phyloP scores from a whole-genome alignment of 2,888 invertebrate species.

The Sipha maydis region DNA sequence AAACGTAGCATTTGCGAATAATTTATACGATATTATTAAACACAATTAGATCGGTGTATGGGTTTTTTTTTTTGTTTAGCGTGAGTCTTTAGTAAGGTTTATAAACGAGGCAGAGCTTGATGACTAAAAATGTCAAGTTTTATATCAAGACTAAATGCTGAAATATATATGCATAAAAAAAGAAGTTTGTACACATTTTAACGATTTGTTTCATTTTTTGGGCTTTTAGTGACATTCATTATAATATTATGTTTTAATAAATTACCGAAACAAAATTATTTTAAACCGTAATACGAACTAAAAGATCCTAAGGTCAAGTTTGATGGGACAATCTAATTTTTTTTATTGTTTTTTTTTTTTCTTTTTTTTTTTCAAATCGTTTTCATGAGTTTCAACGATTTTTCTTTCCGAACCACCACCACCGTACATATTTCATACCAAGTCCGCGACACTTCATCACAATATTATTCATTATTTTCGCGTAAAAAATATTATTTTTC shows the following conservation, averaged over 20 bases:
- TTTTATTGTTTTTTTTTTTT: neutral
- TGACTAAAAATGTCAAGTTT: too few species aligned
- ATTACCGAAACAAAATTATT: neutral
- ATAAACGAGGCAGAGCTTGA: too few species aligned
- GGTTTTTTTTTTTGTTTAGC: too few species aligned
- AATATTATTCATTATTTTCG: neutral
- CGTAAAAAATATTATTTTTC: neutral
- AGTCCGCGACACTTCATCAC: too few species aligned
- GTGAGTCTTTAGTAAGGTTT: too few species aligned
- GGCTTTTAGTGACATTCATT: neutral
- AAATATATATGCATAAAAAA: too few species aligned
- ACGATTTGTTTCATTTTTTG: neutral
- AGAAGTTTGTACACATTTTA: neutral
- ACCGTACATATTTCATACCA: too few species aligned
- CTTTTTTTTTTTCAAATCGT: neutral
- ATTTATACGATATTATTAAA: too few species aligned
- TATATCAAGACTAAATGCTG: too few species aligned
- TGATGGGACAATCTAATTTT: neutral
- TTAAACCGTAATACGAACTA: neutral
- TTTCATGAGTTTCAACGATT: neutral
- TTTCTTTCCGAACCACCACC: too few species aligned
- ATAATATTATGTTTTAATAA: neutral
- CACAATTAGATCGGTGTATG: too few species aligned
- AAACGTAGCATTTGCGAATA: too few species aligned
- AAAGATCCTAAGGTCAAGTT: neutral